These are phyloP conservation scores for Riparia riparia DNA, from an alignment of 2,113 vertebrate genomes.

Conservation along the genomic window DNA sequence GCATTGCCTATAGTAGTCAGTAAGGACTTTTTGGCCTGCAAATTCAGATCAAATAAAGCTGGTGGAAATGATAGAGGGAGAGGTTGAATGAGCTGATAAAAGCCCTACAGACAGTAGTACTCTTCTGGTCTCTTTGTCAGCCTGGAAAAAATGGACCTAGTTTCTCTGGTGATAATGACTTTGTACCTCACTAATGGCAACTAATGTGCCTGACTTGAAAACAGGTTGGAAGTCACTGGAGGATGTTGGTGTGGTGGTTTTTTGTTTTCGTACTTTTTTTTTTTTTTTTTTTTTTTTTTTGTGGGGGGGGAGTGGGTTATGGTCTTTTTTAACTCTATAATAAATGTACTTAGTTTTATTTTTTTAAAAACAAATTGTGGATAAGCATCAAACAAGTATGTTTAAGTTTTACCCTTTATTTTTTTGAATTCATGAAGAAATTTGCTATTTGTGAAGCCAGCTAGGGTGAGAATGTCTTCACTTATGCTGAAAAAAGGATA, in stretches of 20 bases:
- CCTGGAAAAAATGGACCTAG: not conserved
- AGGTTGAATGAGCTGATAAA: not conserved
- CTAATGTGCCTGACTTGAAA: not conserved
- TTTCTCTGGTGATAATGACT: not conserved
- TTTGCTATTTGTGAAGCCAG: not conserved
- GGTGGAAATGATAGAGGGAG: not conserved
- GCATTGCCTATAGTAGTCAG: not conserved
- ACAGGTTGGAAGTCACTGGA: not conserved
- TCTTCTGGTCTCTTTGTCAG: not conserved
- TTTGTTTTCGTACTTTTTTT: not conserved
- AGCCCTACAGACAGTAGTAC: not conserved
- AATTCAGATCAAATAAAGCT: constrained; percentile 38
- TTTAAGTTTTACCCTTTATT: not conserved
- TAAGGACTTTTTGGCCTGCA: not conserved
- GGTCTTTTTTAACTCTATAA: not conserved
- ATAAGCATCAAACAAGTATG: not conserved
- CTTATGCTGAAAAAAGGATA: not conserved
- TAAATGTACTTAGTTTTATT: not conserved
- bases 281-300: rapidly evolving
- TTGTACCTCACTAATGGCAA: not conserved
- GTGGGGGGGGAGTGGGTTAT: rapidly evolving
- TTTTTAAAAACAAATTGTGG: not conserved
- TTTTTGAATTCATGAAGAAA: not conserved
- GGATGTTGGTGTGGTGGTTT: not conserved
- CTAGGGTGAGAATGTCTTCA: not conserved